Evolutionary conservation across 2,113 vertebrate species (phyloP), one percentile per base, ranked within the genome.

Genomic region (Vireo altiloquus): DNA sequence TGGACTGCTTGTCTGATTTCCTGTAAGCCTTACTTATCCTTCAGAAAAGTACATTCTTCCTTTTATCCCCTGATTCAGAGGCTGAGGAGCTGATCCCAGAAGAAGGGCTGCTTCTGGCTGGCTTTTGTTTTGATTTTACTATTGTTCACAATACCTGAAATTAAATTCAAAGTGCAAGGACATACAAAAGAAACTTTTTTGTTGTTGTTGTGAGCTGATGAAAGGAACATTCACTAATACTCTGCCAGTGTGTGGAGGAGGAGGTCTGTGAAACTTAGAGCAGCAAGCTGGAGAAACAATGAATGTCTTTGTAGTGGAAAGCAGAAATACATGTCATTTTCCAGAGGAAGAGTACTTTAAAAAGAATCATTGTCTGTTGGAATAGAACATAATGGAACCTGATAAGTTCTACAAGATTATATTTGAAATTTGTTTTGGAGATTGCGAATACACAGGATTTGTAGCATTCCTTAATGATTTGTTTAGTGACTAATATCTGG

Each of bases 221-320:
- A 93, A 94, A 95, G 59, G 68, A 96, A 75, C 69, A 15, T 92
- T 95, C 76, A 65, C 69, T 82, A 93, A 91, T 72, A 78, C 44
- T 92, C 21, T 95, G 92, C 79, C 81, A 77, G 53, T 31, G 30
- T 92, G 89, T 86, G 86, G 70, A 91, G 81, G 70, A 95, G 76
- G 76, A 82, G 70, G 21, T 59, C 42, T 89, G 66, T 94, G 85
- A 92, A 95, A 91, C 57, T 60, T 39, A 46, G 47, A 92, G 56
- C 82, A 93, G 53, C 71, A 63, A 75, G 33, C 35, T 64, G 47
- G 64, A 53, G 39, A 87, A 95, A 97, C 92, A 97, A 83, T 88
- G 59, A 33, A 53, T 74, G 84, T 46, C 92, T 95, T 95, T 95
- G 80, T 96, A 83, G 49, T 59, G 31, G 80, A 89, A 90, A 91